These are phyloP conservation scores for Margaritifera margaritifera DNA, from an alignment of 2,888 invertebrate genomes.

Conservation along the genomic window DNA sequence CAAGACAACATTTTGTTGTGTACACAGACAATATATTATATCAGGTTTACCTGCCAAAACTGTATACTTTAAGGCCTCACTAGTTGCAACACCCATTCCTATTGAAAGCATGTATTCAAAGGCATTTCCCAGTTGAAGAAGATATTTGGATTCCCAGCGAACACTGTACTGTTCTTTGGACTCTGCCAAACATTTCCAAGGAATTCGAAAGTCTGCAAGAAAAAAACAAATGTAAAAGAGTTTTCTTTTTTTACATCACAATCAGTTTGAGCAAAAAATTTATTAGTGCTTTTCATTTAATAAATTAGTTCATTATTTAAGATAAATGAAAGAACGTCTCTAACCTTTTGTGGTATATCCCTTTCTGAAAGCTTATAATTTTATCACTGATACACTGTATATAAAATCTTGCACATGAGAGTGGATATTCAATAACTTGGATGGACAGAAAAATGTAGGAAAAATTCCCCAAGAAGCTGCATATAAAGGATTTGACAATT, in stretches of 20 bases:
- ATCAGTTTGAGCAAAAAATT: background rate
- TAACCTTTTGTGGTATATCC: too few relatives aligned
- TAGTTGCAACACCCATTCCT: constrained; percentile 70
- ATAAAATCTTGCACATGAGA: too few relatives aligned
- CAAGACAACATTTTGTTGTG: too few relatives aligned
- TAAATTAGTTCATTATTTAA: too few relatives aligned
- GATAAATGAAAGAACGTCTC: too few relatives aligned
- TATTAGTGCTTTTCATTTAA: background rate
- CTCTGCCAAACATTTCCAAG: constrained; percentile 77
- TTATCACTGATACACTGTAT: too few relatives aligned
- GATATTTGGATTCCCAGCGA: constrained; percentile 78
- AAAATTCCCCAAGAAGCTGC: too few relatives aligned
- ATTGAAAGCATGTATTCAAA: constrained; percentile 77
- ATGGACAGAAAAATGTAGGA: too few relatives aligned
- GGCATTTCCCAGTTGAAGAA: constrained; percentile 78
- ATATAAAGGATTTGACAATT: too few relatives aligned
- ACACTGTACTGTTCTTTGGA: constrained; percentile 80
- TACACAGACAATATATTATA: too few relatives aligned
- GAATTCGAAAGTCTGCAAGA: constrained; percentile 72
- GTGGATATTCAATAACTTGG: too few relatives aligned
- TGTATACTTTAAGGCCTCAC: constrained; percentile 80
- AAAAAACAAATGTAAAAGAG: background rate
- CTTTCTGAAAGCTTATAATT: too few relatives aligned
- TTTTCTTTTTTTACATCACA: background rate
- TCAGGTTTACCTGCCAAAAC: constrained; percentile 76